A percentile compares a stretch with the other conserved stretches of the same genome.
Conservation (phyloP, 2,113 vertebrate genomes). For the Nannobrachium achirus region DNA sequence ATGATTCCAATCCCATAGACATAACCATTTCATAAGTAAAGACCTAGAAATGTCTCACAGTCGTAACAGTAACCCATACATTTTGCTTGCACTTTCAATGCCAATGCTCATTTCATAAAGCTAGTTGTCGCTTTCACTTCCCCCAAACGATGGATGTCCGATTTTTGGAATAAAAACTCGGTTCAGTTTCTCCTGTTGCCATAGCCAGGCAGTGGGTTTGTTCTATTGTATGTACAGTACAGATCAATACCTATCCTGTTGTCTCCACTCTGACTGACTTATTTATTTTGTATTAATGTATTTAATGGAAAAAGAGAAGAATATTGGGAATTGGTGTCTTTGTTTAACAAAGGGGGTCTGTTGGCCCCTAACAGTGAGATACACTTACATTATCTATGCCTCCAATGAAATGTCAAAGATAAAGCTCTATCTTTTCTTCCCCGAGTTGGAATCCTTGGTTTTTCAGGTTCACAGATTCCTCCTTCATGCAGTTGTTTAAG, state of each 20-base stretch:
- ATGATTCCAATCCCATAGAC: too few species aligned
- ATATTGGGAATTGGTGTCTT: not conserved
- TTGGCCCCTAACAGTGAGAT: not conserved
- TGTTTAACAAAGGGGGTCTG: not conserved
- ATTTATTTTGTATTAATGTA: constrained; percentile 41
- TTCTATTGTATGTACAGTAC: not conserved
- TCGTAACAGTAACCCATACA: too few species aligned
- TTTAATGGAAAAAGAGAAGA: constrained; percentile 14
- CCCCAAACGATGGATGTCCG: too few species aligned
- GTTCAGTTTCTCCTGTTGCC: too few species aligned
- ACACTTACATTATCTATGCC: not conserved
- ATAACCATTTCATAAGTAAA: too few species aligned
- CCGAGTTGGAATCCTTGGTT: constrained; percentile 18
- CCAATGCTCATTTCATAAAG: too few species aligned
- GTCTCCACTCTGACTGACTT: constrained; percentile 25
- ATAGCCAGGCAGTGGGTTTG: too few species aligned
- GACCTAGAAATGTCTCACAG: too few species aligned
- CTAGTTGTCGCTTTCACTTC: too few species aligned
- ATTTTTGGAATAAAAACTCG: too few species aligned
- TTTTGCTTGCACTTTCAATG: too few species aligned
- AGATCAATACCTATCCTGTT: constrained; percentile 15
- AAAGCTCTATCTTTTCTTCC: constrained; percentile 2
- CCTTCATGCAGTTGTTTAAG: not conserved
- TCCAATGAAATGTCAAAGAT: constrained; percentile 2
- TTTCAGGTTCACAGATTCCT: constrained; percentile 18